Evolutionary conservation across 2,113 vertebrate genomes (phyloP).

Genomic region (Hemibates koningsi): DNA sequence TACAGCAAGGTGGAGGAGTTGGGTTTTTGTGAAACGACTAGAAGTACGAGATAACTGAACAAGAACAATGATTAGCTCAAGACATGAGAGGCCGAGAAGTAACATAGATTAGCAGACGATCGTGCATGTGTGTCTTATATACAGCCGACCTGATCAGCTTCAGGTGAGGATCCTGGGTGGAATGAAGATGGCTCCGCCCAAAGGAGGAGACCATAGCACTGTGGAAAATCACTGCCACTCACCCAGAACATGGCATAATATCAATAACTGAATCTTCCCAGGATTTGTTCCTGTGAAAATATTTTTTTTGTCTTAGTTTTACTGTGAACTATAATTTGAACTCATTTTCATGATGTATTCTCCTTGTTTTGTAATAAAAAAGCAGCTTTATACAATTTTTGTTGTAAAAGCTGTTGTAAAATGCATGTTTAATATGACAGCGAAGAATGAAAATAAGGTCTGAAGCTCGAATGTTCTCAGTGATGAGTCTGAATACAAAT

Average conservation of each 20-base stretch:
- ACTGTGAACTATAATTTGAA: neutral
- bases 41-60: neutral
- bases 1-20: neutral
- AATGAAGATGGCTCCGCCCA: neutral
- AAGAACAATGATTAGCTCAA: neutral
- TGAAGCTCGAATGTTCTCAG: neutral
- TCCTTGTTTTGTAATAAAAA: neutral
- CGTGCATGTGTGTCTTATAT: too few species aligned
- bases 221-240: neutral
- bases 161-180: neutral
- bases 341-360: fast-evolving
- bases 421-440: fast-evolving
- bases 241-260: neutral
- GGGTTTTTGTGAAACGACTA: neutral
- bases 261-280: neutral
- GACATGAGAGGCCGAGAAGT: fast-evolving
- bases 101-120: too few species aligned
- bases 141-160: too few species aligned
- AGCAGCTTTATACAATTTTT: neutral
- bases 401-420: neutral
- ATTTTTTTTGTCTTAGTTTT: neutral
- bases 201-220: neutral
- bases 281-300: neutral
- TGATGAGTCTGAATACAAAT: neutral
- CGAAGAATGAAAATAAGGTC: neutral